These are phyloP conservation scores for Lepisosteus osseus DNA, from an alignment of 2,113 vertebrate species.

Conservation along the genomic window DNA sequence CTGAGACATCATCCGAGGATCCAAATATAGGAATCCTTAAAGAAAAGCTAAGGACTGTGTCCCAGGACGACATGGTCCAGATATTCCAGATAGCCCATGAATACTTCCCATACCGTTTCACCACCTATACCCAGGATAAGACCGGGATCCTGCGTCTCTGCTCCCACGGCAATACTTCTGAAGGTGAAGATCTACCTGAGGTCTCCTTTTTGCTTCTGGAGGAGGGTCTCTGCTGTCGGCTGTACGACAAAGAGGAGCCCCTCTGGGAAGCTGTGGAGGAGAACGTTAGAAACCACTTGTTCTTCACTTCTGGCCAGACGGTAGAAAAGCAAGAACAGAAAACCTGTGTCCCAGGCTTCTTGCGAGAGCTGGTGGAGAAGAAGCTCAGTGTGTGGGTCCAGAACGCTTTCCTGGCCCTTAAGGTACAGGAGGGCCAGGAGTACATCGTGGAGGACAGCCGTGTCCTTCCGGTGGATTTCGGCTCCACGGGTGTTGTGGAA, in stretches of 20 bases:
- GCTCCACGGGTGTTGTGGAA: constrained; percentile 56
- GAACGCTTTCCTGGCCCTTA: constrained; percentile 50
- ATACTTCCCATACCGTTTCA: constrained; percentile 26
- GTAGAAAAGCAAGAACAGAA: constrained; percentile 17
- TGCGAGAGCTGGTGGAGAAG: constrained; percentile 31
- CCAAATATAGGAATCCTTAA: fast-evolving
- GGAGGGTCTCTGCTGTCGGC: constrained; percentile 30
- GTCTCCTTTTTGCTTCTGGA: constrained; percentile 18
- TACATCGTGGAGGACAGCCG: constrained; percentile 43
- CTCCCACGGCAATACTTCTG: background rate
- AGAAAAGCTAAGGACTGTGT: constrained; percentile 15
- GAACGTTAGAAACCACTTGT: constrained; percentile 9
- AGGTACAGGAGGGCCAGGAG: constrained; percentile 36
- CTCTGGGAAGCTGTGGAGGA: constrained; percentile 1
- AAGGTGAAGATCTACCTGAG: background rate
- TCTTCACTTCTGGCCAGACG: constrained; percentile 24
- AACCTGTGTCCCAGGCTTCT: constrained; percentile 36
- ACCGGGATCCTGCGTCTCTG: constrained; percentile 21
- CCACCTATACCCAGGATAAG: constrained; percentile 18
- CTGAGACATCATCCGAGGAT: background rate
- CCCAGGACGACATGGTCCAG: constrained; percentile 12
- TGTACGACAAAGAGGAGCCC: constrained; percentile 19
- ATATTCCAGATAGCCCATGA: constrained; percentile 32
- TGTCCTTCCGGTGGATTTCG: constrained; percentile 56
- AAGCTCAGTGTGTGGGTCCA: constrained; percentile 50